Evolutionary conservation across 2,113 vertebrate species (phyloP), one percentile per base, ranked within the genome.

Genomic region (Tor tambroides): DNA sequence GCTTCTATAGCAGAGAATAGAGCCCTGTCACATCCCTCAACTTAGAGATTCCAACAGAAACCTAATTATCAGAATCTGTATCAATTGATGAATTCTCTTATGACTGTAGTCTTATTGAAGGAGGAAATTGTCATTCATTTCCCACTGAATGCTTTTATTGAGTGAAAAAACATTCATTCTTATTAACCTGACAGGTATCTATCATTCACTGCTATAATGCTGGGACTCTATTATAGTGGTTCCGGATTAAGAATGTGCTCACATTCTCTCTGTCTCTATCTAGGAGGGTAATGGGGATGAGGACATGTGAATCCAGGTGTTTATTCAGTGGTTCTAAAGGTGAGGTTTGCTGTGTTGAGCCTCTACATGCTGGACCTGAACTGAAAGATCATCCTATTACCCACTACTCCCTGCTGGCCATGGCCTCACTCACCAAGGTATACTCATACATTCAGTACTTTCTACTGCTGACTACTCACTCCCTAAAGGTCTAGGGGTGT

Each of bases 261-360:
- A 51, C 43, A 3, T 46, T 56, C 4, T 86, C 15, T n/a, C 2
- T 80, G 32, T 59, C 26, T 85, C 23, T 59, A 5, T 87, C 0
- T 83, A 99, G 98, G 94, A 96, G 98, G 90, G 96, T 99, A 78
- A 99, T 99, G 97, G 98, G 98, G 75, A 97, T 99, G 94, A 96
- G 98, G 72, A 98, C 98, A 0, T 99, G 98, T 59, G 98, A 99
- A 75, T 99, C 98, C 23, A 95, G 98, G 0, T 99, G 98, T 92
- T 96, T 99, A 65, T 99, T 99, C 94, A 99, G 98, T 72, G 98
- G 98, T 65, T 99, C 98, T 6, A 99, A 99, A 93, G 98, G 98
- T 9, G 98, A 99, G 80, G 98, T 99, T 85, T 99, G 98, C 93
- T 98, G 96, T 54, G 95, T 99, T 26, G 98, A 99, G 86, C 98